phyloP scores from a whole-genome alignment of 2,888 invertebrate species.

The Chromoteleia sp. region DNA sequence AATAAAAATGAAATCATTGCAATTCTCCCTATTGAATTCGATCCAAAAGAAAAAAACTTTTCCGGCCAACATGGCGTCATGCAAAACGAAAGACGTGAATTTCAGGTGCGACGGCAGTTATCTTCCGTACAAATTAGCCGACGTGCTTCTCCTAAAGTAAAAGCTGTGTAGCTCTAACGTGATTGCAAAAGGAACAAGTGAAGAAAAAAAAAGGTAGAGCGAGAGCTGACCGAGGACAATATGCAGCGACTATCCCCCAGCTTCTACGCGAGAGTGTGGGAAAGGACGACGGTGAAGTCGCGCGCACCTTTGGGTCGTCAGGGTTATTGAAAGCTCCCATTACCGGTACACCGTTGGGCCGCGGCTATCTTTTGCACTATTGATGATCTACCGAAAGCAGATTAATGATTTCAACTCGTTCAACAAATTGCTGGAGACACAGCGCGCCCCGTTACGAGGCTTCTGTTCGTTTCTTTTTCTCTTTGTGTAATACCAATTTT shows the following conservation, averaged over 20 bases:
- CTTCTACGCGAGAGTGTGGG: constrained; percentile 77
- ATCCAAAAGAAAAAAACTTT: constrained; percentile 21
- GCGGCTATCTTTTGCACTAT: constrained; percentile 83
- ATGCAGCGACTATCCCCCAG: constrained; percentile 65
- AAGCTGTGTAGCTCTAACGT: constrained; percentile 81
- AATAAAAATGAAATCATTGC: background rate
- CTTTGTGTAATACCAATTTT: constrained; percentile 28
- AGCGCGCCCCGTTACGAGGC: constrained; percentile 34
- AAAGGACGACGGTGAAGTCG: constrained; percentile 75
- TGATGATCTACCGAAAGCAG: constrained; percentile 83
- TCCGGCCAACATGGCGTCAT: constrained; percentile 20
- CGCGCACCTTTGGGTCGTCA: constrained; percentile 73
- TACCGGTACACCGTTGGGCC: constrained; percentile 81
- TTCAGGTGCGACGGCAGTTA: constrained; percentile 75
- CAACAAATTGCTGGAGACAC: constrained; percentile 80
- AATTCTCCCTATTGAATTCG: background rate
- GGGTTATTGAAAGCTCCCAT: constrained; percentile 84
- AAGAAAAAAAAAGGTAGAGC: constrained; percentile 38
- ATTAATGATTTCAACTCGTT: constrained; percentile 81
- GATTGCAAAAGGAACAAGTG: constrained; percentile 72
- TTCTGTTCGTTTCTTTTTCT: constrained; percentile 53
- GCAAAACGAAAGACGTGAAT: constrained; percentile 49
- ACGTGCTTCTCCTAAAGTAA: constrained; percentile 82
- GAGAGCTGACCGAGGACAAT: constrained; percentile 64
- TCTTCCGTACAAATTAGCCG: constrained; percentile 81